Conservation (phyloP, 2,888 invertebrate genomes). For the Calameuta pallipes region DNA sequence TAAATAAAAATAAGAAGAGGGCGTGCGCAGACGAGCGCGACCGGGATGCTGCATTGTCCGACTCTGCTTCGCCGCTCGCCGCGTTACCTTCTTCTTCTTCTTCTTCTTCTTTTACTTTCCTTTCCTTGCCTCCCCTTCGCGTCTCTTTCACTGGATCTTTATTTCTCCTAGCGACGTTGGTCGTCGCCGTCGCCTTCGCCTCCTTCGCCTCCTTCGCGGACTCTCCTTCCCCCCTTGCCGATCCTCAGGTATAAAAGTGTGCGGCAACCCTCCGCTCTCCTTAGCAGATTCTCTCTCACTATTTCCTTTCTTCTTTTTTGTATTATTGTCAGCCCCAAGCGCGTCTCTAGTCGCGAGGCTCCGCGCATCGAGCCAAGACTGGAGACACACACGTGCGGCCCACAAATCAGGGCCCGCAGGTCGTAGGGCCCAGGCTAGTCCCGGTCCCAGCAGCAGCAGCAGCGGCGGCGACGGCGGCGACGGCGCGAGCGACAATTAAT, state of each 20-base stretch:
- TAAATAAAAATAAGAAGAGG: slow-evolving; percentile 56
- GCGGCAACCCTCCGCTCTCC: slow-evolving; percentile 17
- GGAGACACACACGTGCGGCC: slow-evolving; percentile 51
- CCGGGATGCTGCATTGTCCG: slow-evolving; percentile 51
- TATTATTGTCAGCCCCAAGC: slow-evolving; percentile 48
- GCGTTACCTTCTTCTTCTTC: slow-evolving; percentile 25
- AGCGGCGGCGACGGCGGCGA: slow-evolving; percentile 14
- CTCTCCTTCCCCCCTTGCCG: slow-evolving; percentile 19
- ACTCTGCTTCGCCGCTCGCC: slow-evolving; percentile 26
- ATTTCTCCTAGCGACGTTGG: slow-evolving; percentile 28
- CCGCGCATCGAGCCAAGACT: slow-evolving; percentile 13
- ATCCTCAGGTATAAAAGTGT: slow-evolving; percentile 3
- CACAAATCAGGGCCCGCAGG: slow-evolving; percentile 53
- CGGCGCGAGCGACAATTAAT: slow-evolving; percentile 61
- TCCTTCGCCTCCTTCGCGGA: slow-evolving; percentile 12
- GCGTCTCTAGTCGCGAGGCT: slow-evolving; percentile 23
- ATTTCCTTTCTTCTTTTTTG: slow-evolving; percentile 8
- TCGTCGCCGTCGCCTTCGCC: slow-evolving; percentile 9
- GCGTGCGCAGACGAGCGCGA: slow-evolving; percentile 29
- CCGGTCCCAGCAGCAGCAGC: slow-evolving; percentile 39
- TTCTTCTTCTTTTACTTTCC: slow-evolving; percentile 21
- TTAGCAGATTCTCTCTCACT: slow-evolving; percentile 9
- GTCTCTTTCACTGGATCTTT: slow-evolving; percentile 27
- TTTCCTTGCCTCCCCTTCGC: background rate
- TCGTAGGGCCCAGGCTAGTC: slow-evolving; percentile 23